These are phyloP conservation scores for Amblyopsis rosae DNA, from an alignment of 2,113 vertebrate genomes.

Conservation along the genomic window DNA sequence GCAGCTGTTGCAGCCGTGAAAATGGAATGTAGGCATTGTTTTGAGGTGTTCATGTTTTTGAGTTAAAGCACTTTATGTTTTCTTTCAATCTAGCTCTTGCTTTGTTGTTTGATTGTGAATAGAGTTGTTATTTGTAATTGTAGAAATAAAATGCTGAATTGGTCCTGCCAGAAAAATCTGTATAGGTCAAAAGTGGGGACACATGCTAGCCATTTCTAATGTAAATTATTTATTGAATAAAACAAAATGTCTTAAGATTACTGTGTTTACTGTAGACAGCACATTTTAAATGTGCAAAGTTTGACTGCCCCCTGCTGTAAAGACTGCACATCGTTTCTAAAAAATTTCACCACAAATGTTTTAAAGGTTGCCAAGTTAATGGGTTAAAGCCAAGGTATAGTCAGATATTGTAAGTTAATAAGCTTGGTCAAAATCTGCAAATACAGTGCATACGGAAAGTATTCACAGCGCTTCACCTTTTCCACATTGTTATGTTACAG, in stretches of 20 bases:
- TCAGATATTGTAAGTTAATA: too few relatives aligned
- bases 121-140: constrained; percentile 48
- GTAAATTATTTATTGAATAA: constrained; percentile 99
- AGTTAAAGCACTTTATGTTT: constrained; percentile 81
- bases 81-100: constrained; percentile 68
- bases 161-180: constrained; percentile 67
- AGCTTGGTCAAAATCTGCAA: too few relatives aligned
- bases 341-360: neutral
- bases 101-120: constrained; percentile 61
- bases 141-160: constrained; percentile 57
- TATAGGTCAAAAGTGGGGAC: constrained; percentile 76
- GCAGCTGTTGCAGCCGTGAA: constrained; percentile 29
- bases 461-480: too few relatives aligned
- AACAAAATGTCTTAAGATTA: constrained; percentile 82
- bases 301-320: constrained; percentile 66
- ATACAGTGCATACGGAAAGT: too few relatives aligned
- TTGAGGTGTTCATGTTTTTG: constrained; percentile 67
- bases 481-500: too few relatives aligned
- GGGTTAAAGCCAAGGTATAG: too few relatives aligned
- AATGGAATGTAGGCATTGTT: constrained; percentile 46
- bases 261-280: constrained; percentile 14
- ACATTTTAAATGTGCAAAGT: neutral
- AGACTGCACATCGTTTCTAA: neutral
- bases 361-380: too few relatives aligned
- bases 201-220: constrained; percentile 86